Percentiles rank a stretch among this genome's conserved stretches.
phyloP scores from a whole-genome alignment of 2,888 invertebrate genomes.

The Temnothorax unifasciatus region DNA sequence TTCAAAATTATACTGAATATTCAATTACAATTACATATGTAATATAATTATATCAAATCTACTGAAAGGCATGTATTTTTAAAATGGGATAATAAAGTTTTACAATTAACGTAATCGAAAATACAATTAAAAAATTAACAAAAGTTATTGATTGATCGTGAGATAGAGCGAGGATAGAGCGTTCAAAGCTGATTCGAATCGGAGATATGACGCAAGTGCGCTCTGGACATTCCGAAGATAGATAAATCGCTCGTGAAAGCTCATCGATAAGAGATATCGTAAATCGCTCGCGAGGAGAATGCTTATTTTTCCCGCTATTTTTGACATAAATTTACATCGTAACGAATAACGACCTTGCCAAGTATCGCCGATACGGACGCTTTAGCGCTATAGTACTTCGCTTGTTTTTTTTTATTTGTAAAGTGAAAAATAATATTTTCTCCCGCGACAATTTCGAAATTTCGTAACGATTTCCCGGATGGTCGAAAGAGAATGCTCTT shows the following conservation, averaged over 20 bases:
- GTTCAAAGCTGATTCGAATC: slow-evolving; percentile 4
- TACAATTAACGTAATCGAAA: neutral
- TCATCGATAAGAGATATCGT: slow-evolving; percentile 39
- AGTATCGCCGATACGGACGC: neutral
- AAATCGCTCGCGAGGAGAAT: slow-evolving; percentile 2
- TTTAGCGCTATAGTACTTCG: neutral
- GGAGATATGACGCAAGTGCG: slow-evolving; percentile 12
- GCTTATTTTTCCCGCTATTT: slow-evolving; percentile 27
- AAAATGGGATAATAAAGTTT: neutral
- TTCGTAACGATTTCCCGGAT: neutral
- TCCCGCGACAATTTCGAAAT: neutral
- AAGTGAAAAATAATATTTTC: neutral
- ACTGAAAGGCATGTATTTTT: neutral
- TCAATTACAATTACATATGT: too few species aligned
- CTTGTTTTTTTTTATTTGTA: neutral
- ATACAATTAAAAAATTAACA: neutral
- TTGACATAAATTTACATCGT: slow-evolving; percentile 49
- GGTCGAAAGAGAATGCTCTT: neutral
- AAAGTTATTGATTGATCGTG: neutral
- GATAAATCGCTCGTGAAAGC: slow-evolving; percentile 22
- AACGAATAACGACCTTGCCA: slow-evolving; percentile 39
- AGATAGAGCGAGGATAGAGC: neutral
- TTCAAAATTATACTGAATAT: neutral
- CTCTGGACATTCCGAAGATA: slow-evolving; percentile 1
- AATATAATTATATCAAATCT: neutral